These are phyloP conservation scores for Brachylomia viminalis DNA, from an alignment of 2,888 invertebrate species.

Conservation along the genomic window DNA sequence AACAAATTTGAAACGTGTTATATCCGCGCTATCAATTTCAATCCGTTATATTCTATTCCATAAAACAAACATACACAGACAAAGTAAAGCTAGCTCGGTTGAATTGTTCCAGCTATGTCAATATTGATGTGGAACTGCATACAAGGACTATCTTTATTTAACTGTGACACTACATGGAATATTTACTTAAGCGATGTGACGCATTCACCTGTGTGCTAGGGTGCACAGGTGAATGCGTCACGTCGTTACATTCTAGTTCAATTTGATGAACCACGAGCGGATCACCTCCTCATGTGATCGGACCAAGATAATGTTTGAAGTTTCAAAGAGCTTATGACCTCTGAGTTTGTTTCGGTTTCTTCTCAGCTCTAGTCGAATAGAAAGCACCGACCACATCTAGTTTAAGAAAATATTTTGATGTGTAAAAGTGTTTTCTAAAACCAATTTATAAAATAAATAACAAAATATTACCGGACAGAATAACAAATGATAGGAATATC, in stretches of 20 bases:
- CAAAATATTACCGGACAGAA: too few relatives aligned
- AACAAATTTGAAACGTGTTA: conserved; percentile 28
- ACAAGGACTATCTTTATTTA: conserved; percentile 1
- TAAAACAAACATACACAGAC: conserved; percentile 29
- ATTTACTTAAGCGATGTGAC: neutral
- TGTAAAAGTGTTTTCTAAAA: neutral
- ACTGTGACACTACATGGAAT: neutral
- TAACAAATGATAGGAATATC: too few relatives aligned
- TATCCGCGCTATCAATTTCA: conserved; percentile 3
- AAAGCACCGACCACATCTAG: neutral
- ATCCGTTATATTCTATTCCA: conserved; percentile 11
- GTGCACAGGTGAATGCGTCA: neutral
- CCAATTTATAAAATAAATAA: too few relatives aligned
- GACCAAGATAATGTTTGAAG: too few relatives aligned
- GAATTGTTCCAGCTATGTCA: conserved; percentile 34
- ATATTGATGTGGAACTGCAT: conserved; percentile 33
- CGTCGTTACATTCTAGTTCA: neutral
- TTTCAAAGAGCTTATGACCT: too few relatives aligned
- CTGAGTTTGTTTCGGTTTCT: too few relatives aligned
- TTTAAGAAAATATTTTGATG: too few relatives aligned
- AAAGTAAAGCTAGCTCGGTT: conserved; percentile 29
- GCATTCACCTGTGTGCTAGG: too few relatives aligned
- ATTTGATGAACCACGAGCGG: too few relatives aligned
- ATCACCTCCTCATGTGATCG: too few relatives aligned
- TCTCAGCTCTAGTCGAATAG: too few relatives aligned